phyloP scores from a whole-genome alignment of 2,888 invertebrate genomes.

The Drosophila sordidula region DNA sequence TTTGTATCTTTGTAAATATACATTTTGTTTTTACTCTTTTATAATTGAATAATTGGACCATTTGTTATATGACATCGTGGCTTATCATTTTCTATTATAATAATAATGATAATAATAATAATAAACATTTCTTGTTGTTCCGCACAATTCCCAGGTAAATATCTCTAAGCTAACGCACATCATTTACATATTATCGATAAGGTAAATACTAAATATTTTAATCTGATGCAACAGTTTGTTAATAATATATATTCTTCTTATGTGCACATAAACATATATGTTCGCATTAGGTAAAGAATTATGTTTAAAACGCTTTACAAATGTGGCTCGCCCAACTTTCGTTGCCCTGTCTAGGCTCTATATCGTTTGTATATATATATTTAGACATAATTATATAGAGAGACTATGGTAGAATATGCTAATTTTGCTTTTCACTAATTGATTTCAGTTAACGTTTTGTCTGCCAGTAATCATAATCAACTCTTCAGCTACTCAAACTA shows the following conservation, averaged over 20 bases:
- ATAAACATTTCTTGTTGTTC: slow-evolving; percentile 63
- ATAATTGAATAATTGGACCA: slow-evolving; percentile 81
- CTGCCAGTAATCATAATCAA: slow-evolving; percentile 35
- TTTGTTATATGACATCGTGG: slow-evolving; percentile 72
- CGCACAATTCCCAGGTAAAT: slow-evolving; percentile 73
- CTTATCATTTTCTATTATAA: slow-evolving; percentile 54
- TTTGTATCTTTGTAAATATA: slow-evolving; percentile 56
- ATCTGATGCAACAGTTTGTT: slow-evolving; percentile 63
- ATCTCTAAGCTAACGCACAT: slow-evolving; percentile 52
- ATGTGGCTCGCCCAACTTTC: slow-evolving; percentile 59
- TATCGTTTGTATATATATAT: slow-evolving; percentile 18
- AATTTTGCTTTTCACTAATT: slow-evolving; percentile 70
- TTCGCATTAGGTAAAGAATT: slow-evolving; percentile 28
- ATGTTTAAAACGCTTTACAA: slow-evolving; percentile 71
- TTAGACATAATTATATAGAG: slow-evolving; percentile 27
- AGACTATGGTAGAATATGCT: slow-evolving; percentile 47
- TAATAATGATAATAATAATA: slow-evolving; percentile 23
- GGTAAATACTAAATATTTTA: slow-evolving; percentile 43
- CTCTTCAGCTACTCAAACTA: slow-evolving; percentile 38
- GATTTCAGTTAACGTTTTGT: slow-evolving; percentile 65
- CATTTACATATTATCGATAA: slow-evolving; percentile 53
- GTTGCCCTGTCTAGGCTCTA: slow-evolving; percentile 52
- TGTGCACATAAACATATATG: slow-evolving; percentile 17
- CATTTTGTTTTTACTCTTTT: slow-evolving; percentile 42
- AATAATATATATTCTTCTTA: slow-evolving; percentile 31